Evolutionary conservation across 2,797 vertebrate species (phyloP), one percentile per base, ranked within the genome.

Genomic region (Microcaecilia unicolor): DNA sequence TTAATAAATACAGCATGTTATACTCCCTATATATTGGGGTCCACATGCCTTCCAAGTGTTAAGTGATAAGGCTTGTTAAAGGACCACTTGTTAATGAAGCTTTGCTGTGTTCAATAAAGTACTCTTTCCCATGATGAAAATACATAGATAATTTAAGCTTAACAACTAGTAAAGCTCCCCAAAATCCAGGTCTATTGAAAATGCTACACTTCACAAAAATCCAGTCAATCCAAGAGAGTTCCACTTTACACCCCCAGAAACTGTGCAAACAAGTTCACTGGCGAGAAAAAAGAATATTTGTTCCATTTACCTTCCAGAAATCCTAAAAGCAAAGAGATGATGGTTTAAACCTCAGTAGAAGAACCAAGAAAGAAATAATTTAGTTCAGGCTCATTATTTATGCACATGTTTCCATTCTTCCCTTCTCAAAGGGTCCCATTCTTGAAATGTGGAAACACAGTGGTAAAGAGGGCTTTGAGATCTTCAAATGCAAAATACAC

Each of bases 191-290:
- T n/a, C n/a, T n/a, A n/a, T n/a, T n/a, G n/a, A 52, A 57, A 54
- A 44, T 50, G n/a, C n/a, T n/a, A n/a, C n/a, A n/a, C n/a, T n/a
- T n/a, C n/a, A 52, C 38, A 32, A 40, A 43, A 52, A 34, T 59
- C 61, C 37, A 51, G 49, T 43, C 64, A 64, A 52, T 13, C 9
- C 49, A 35, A 66, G 60, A 58, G n/a, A 62, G 24, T 54, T 49
- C 44, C 48, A 55, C 51, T 48, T 48, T n/a, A 21, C 7, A 57
- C 18, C 23, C n/a, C 20, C 33, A 50, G 44, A 34, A 48, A 48
- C 9, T 18, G 18, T 17, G 15, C 20, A n/a, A 8, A 40, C n/a
- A n/a, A n/a, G n/a, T n/a, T n/a, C n/a, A n/a, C n/a, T n/a, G n/a
- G n/a, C n/a, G n/a, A n/a, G n/a, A n/a, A n/a, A n/a, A n/a, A n/a